These are phyloP conservation scores for Zosterops lateralis DNA, from an alignment of 2,113 vertebrate species.

Conservation along the genomic window DNA sequence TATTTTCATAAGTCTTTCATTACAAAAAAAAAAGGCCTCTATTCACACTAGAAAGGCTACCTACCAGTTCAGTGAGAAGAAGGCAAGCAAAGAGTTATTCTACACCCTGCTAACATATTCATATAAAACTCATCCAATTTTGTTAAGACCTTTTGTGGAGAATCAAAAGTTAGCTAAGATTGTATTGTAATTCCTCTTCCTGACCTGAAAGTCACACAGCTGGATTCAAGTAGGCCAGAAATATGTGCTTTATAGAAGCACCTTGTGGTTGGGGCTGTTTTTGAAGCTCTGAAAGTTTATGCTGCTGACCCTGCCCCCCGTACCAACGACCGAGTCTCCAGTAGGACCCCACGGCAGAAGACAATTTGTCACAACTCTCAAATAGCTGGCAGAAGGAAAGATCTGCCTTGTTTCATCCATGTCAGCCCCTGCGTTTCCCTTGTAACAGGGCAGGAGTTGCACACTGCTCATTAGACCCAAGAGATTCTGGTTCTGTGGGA, in stretches of 20 bases:
- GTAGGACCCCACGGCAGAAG: conserved; percentile 7
- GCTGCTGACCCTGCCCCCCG: conserved; percentile 35
- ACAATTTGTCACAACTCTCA: conserved; percentile 19
- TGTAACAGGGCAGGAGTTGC: not conserved
- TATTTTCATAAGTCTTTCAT: conserved; percentile 56
- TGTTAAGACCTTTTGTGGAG: conserved; percentile 63
- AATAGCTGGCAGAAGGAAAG: not conserved
- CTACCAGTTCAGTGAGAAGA: conserved; percentile 52
- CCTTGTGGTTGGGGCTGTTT: conserved; percentile 7
- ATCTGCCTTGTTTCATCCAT: not conserved
- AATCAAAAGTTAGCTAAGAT: conserved; percentile 63
- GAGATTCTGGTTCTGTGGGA: not conserved
- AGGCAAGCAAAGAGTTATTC: conserved; percentile 59
- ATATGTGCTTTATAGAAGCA: conserved; percentile 49
- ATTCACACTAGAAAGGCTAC: conserved; percentile 60
- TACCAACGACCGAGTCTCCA: not conserved
- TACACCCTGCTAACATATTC: conserved; percentile 64
- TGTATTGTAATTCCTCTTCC: conserved; percentile 63
- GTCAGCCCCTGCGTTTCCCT: not conserved
- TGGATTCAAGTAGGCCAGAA: conserved; percentile 65
- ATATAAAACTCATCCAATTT: conserved; percentile 60
- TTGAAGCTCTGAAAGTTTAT: conserved; percentile 45
- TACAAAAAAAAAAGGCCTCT: conserved; percentile 17
- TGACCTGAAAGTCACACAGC: conserved; percentile 60
- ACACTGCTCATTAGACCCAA: not conserved